A percentile compares a stretch with the other conserved stretches of the same genome.
phyloP scores from a whole-genome alignment of 2,797 vertebrate genomes.

The Aldrovandia affinis region DNA sequence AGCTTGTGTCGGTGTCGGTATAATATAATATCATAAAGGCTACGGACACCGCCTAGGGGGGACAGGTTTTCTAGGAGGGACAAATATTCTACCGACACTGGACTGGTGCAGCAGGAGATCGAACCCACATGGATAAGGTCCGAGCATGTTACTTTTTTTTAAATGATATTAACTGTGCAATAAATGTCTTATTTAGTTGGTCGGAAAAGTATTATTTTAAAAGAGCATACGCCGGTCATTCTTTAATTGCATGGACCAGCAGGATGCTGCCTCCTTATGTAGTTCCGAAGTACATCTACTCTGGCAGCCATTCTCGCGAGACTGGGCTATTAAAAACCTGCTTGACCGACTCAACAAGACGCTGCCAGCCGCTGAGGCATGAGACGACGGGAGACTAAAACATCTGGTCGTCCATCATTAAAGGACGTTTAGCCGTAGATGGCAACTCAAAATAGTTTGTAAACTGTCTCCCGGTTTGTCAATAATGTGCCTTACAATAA shows the following conservation, averaged over 20 bases:
- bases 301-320: slow-evolving; percentile 81
- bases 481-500: no score
- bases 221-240: neutral
- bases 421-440: slow-evolving; percentile 61
- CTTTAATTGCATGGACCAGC: neutral
- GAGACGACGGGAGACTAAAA: slow-evolving; percentile 72
- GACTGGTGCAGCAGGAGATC: no score
- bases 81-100: no score
- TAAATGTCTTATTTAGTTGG: no score
- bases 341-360: slow-evolving; percentile 73
- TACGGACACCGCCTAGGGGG: no score
- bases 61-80: no score
- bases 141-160: no score
- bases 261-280: slow-evolving; percentile 47
- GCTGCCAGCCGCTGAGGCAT: slow-evolving; percentile 72
- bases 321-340: slow-evolving; percentile 86
- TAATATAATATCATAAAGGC: no score
- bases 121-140: no score
- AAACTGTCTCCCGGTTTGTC: neutral
- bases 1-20: no score
- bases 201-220: no score
- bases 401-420: slow-evolving; percentile 82
- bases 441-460: slow-evolving; percentile 38
- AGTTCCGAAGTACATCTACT: slow-evolving; percentile 64
- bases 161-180: neutral